These are phyloP conservation scores for Isotomurus palustris DNA, from an alignment of 2,888 invertebrate species.

Conservation along the genomic window DNA sequence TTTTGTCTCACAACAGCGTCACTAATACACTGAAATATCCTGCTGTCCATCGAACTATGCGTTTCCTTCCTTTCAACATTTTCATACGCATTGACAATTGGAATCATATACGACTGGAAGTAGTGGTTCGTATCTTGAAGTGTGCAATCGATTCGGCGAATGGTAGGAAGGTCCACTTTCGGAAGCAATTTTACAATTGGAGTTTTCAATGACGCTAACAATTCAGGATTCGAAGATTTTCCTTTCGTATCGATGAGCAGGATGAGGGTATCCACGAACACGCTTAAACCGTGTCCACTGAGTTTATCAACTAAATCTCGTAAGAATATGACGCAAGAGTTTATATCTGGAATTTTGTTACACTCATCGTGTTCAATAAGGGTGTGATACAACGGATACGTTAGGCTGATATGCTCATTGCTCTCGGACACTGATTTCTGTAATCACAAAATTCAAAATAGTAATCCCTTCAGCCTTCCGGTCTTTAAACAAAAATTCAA, in stretches of 20 bases:
- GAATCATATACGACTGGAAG: constrained; percentile 27
- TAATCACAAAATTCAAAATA: no score
- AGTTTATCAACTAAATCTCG: background rate
- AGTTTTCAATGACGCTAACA: constrained; percentile 2
- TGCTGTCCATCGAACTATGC: background rate
- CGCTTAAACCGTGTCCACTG: background rate
- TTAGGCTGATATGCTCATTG: background rate
- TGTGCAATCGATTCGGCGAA: background rate
- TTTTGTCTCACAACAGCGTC: constrained; percentile 30
- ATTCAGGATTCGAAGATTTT: constrained; percentile 8
- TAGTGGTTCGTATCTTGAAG: constrained; percentile 15
- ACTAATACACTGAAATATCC: constrained; percentile 21
- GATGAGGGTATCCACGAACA: background rate
- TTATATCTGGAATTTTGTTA: constrained; percentile 16
- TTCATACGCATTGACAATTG: constrained; percentile 18
- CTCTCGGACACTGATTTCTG: background rate
- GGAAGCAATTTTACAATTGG: background rate
- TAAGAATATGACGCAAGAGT: constrained; percentile 17
- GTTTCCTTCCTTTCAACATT: background rate
- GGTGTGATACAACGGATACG: constrained; percentile 12
- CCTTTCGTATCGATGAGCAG: background rate
- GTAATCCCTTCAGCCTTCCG: no score
- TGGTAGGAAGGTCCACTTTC: background rate
- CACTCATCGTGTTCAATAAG: constrained; percentile 19
- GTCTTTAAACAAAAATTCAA: constrained; percentile 4